Evolutionary conservation across 2,888 invertebrate species (phyloP).

Genomic region (Hesperia comma): DNA sequence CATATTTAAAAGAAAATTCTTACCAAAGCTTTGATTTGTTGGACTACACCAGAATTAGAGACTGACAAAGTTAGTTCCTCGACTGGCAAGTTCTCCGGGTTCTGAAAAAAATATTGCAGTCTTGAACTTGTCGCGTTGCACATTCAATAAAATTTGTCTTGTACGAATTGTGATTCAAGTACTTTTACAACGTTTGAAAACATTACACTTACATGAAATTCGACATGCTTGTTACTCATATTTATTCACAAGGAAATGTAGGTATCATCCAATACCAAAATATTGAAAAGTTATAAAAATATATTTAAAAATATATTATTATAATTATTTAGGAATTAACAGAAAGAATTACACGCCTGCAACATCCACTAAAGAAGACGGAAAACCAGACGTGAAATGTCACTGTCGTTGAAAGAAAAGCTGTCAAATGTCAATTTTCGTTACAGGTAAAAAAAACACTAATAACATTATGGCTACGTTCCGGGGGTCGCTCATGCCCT

Average conservation of each 20-base stretch:
- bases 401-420: neutral
- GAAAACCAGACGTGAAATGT: slow-evolving; percentile 6
- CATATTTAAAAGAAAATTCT: slow-evolving; percentile 46
- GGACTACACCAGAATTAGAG: slow-evolving; percentile 78
- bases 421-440: too few species aligned
- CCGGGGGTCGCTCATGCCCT: too few species aligned
- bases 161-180: neutral
- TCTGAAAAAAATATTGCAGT: slow-evolving; percentile 67
- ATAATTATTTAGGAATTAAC: neutral
- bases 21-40: slow-evolving; percentile 86
- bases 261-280: neutral
- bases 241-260: slow-evolving; percentile 10
- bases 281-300: neutral
- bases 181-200: neutral
- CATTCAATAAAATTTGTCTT: neutral
- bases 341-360: slow-evolving; percentile 8
- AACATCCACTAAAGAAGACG: neutral
- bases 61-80: slow-evolving; percentile 74
- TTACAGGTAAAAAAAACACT: too few species aligned
- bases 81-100: slow-evolving; percentile 83
- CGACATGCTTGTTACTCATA: slow-evolving; percentile 21
- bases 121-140: slow-evolving; percentile 5
- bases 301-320: too few species aligned
- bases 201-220: slow-evolving; percentile 24
- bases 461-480: too few species aligned